phyloP scores from a whole-genome alignment of 2,888 invertebrate species.

The Andrena flavipes region DNA sequence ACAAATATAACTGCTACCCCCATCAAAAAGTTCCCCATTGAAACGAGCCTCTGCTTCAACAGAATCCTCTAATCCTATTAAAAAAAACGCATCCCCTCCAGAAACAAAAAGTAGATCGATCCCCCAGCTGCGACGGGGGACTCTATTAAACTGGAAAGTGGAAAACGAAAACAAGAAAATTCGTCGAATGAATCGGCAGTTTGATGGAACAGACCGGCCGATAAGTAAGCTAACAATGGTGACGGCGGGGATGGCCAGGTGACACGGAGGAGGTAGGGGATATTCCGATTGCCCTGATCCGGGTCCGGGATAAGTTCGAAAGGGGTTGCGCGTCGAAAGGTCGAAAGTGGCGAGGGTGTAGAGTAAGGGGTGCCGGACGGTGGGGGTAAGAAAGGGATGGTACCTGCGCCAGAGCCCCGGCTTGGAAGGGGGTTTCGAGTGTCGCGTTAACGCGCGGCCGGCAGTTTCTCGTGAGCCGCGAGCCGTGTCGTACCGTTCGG shows the following conservation, averaged over 20 bases:
- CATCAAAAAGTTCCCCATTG: too few relatives aligned
- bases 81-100: too few relatives aligned
- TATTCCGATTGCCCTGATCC: constrained; percentile 46
- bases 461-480: constrained; percentile 81
- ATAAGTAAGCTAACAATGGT: constrained; percentile 20
- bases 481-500: constrained; percentile 65
- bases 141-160: too few relatives aligned
- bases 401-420: constrained; percentile 62
- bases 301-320: constrained; percentile 58
- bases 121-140: too few relatives aligned
- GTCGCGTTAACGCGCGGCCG: constrained; percentile 67
- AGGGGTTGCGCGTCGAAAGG: constrained; percentile 65
- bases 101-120: too few relatives aligned
- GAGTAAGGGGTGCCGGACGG: constrained; percentile 41
- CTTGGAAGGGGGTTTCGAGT: constrained; percentile 61
- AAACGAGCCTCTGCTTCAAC: too few relatives aligned
- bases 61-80: too few relatives aligned
- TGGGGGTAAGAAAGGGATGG: constrained; percentile 62
- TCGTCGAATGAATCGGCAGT: constrained; percentile 1
- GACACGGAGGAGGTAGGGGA: constrained; percentile 7
- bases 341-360: constrained; percentile 56
- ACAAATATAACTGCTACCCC: too few relatives aligned
- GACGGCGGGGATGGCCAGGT: constrained; percentile 15
- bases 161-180: not conserved
- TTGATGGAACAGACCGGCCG: not conserved